Evolutionary conservation across 2,797 vertebrate genomes (phyloP), one percentile per base, ranked within the genome.

Genomic region (Pagetopsis macropterus): DNA sequence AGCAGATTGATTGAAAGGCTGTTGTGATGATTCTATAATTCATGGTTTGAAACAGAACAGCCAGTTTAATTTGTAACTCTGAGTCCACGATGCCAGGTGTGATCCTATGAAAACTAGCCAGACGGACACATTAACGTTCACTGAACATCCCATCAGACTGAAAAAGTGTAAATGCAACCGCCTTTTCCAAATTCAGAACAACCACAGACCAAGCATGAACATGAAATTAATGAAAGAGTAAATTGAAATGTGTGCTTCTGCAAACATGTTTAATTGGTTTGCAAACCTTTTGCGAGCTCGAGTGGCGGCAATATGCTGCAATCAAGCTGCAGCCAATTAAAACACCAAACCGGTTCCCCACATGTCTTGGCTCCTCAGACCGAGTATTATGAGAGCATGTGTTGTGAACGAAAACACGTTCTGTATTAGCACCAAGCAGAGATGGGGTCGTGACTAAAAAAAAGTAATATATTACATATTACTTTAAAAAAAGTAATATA

Each of bases 1-100:
- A 79, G 62, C 66, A 76, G 73, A 82, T 81, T 84, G 82, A 91
- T 78, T 82, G 85, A 89, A 87, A 85, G 78, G 77, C 72, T 69
- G 79, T 65, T 67, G 70, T 86, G 65, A 66, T 75, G 78, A 76
- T 76, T 88, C 65, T 19, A 54, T 79, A 77, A 89, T 76, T 83
- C 75, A 80, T 55, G 64, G 49, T 79, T 66, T 60, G 75, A 82
- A 75, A 69, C 51, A 64, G 72, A 86, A 75, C 40, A 58, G 49
- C 48, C 62, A 66, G 58, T 72, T 84, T 64, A 65, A 79, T 81
- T 86, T 54, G 70, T 50, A 48, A 7, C 31, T 61, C 46, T 56
- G 65, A 68, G 58, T 65, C 44, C 40, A 65, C 67, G 13, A 76
- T 76, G 27, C 61, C 73, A 65, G 67, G 9, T 72, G 50, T 16